These are phyloP conservation scores for Trissolcus japonicus DNA, from an alignment of 2,888 invertebrate genomes.

Conservation along the genomic window DNA sequence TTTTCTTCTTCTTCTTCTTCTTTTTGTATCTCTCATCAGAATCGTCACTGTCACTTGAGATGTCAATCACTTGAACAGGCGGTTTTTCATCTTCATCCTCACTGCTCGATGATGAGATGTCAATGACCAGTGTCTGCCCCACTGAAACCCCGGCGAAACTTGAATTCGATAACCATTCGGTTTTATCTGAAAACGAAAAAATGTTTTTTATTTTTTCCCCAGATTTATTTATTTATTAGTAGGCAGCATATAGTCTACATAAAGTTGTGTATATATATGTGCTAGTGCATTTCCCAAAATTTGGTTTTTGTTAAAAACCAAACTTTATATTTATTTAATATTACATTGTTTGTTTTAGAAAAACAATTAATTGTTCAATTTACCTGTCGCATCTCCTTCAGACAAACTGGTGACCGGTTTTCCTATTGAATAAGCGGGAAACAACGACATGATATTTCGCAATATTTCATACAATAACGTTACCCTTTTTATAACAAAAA, in stretches of 20 bases:
- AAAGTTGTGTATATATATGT: no score
- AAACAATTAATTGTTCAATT: slow-evolving; percentile 2
- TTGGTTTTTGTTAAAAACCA: no score
- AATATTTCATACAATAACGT: no score
- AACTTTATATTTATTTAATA: no score
- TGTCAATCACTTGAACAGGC: slow-evolving; percentile 1
- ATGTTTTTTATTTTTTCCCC: no score
- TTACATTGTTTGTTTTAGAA: no score
- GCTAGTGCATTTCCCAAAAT: no score
- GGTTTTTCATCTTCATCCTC: slow-evolving; percentile 58
- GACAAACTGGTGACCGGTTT: background rate
- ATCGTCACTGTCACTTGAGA: background rate
- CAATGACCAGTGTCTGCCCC: slow-evolving; percentile 33
- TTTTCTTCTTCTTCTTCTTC: slow-evolving; percentile 62
- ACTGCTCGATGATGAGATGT: slow-evolving; percentile 61
- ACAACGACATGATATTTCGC: slow-evolving; percentile 73
- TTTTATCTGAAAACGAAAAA: slow-evolving; percentile 55
- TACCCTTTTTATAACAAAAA: no score
- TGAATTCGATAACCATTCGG: slow-evolving; percentile 72
- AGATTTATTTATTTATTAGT: no score
- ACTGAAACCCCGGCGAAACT: slow-evolving; percentile 74
- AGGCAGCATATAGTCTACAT: no score
- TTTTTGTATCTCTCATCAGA: slow-evolving; percentile 59
- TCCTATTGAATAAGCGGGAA: slow-evolving; percentile 75
- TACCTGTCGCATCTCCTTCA: background rate